Evolutionary conservation across 2,113 vertebrate genomes (phyloP).

Genomic region (Gorsachius goisagi): DNA sequence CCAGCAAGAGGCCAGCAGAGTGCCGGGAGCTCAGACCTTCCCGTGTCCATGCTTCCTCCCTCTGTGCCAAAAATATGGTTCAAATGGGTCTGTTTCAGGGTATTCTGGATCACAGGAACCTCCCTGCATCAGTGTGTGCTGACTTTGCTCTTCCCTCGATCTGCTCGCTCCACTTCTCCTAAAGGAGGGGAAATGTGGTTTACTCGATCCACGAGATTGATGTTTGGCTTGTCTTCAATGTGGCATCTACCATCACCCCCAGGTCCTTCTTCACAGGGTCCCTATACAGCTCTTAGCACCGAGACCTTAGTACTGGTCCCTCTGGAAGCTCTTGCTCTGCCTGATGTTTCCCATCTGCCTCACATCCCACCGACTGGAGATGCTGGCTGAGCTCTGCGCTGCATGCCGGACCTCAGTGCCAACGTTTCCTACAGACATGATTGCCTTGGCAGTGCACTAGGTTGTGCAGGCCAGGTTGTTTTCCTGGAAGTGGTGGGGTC

Average conservation of each 20-base stretch:
- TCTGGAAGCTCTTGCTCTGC: not conserved
- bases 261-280: not conserved
- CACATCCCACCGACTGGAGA: fast-evolving
- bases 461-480: not conserved
- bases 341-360: not conserved
- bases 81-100: not conserved
- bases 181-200: not conserved
- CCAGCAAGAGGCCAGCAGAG: not conserved
- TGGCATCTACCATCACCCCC: not conserved
- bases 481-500: not conserved
- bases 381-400: not conserved
- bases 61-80: not conserved
- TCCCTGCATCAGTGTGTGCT: not conserved
- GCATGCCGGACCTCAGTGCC: fast-evolving
- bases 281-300: not conserved
- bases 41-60: not conserved
- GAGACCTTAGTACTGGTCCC: not conserved
- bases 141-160: not conserved
- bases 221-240: not conserved
- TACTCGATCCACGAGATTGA: not conserved
- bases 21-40: not conserved
- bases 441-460: not conserved
- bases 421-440: not conserved
- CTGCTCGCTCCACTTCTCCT: not conserved
- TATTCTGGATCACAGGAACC: not conserved